Conservation (phyloP, 2,797 vertebrate species). For the Silurus aristotelis region DNA sequence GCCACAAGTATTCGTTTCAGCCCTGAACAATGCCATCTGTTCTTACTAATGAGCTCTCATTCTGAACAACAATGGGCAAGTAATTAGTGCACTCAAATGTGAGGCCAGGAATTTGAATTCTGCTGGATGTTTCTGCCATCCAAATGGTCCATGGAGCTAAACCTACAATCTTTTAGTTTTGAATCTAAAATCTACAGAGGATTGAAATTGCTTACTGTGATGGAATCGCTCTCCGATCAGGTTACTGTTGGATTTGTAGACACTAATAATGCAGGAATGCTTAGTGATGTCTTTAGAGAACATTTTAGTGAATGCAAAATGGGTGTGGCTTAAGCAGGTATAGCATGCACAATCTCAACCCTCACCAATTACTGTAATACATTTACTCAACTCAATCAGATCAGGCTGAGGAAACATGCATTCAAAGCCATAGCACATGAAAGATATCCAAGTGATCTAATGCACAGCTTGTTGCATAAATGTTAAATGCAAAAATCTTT, state of each 20-base stretch:
- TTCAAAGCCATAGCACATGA: not conserved
- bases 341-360: not conserved
- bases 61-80: conserved; percentile 25
- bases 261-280: not conserved
- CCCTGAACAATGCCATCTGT: conserved; percentile 37
- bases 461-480: not conserved
- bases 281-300: not conserved
- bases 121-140: not conserved
- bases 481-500: not conserved
- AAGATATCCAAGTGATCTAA: not conserved
- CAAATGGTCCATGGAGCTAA: not conserved
- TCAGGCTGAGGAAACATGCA: not conserved
- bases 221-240: not conserved
- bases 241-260: not conserved
- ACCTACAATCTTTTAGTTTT: not conserved
- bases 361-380: not conserved
- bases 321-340: not conserved
- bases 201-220: not conserved
- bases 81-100: conserved; percentile 39
- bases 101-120: conserved; percentile 9
- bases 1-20: conserved; percentile 23
- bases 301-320: not conserved
- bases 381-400: not conserved
- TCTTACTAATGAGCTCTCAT: conserved; percentile 37
- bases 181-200: not conserved